Evolutionary conservation across 2,888 invertebrate species (phyloP).

Genomic region (Heliothis peltigera): DNA sequence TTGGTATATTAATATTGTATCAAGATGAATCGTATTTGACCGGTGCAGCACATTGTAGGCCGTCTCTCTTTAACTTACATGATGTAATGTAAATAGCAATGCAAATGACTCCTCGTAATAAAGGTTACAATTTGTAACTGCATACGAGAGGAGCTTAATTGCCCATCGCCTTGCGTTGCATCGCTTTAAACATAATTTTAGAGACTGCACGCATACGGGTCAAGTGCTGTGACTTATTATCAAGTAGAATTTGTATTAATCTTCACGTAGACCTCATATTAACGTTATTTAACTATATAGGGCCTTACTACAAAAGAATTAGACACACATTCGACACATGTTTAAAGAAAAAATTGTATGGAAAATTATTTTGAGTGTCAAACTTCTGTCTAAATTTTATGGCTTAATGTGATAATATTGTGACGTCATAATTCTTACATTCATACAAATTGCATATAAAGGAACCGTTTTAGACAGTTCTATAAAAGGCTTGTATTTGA

Average conservation of each 20-base stretch:
- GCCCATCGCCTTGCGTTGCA: slow-evolving; percentile 32
- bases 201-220: slow-evolving; percentile 16
- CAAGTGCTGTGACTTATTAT: slow-evolving; percentile 13
- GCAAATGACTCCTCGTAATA: slow-evolving; percentile 35
- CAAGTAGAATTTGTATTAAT: slow-evolving; percentile 21
- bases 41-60: slow-evolving; percentile 18
- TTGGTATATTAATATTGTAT: slow-evolving; percentile 6
- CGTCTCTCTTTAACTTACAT: slow-evolving; percentile 40
- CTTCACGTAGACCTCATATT: no score
- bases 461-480: no score
- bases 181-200: slow-evolving; percentile 27
- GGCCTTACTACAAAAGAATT: no score
- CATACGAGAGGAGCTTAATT: slow-evolving; percentile 42
- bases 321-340: no score
- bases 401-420: no score
- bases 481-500: no score
- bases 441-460: no score
- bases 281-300: no score
- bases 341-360: no score
- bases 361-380: no score
- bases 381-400: no score
- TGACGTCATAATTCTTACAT: no score
- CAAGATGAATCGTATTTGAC: slow-evolving; percentile 33
- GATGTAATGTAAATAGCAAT: slow-evolving; percentile 51
- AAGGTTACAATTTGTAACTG: slow-evolving; percentile 56